phyloP scores from a whole-genome alignment of 1,140 invertebrate species.

The Hyphantria cunea region DNA sequence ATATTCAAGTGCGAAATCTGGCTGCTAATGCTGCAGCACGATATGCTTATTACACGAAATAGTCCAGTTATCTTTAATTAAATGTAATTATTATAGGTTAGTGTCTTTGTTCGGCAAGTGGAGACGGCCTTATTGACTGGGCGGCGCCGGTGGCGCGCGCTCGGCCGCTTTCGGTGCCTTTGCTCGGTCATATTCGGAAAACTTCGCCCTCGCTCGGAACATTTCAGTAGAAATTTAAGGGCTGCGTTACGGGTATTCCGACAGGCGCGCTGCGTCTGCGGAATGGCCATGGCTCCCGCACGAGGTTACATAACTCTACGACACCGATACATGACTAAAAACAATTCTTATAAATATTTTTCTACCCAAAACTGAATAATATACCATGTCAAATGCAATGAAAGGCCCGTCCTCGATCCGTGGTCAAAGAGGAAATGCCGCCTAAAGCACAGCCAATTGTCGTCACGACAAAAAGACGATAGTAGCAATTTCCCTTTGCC shows the following conservation, averaged over 20 bases:
- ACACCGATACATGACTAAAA: slow-evolving; percentile 32
- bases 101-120: slow-evolving; percentile 77
- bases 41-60: slow-evolving; percentile 67
- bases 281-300: slow-evolving; percentile 41
- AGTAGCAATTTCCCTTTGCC: slow-evolving; percentile 61
- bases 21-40: slow-evolving; percentile 44
- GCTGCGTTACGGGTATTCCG: slow-evolving; percentile 62
- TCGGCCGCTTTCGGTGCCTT: slow-evolving; percentile 57
- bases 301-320: slow-evolving; percentile 44
- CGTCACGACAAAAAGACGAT: slow-evolving; percentile 53
- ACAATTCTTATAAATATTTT: slow-evolving; percentile 17
- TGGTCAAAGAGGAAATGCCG: slow-evolving; percentile 42
- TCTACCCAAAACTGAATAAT: slow-evolving; percentile 24
- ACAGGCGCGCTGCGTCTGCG: slow-evolving; percentile 37
- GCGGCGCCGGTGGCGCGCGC: slow-evolving; percentile 69
- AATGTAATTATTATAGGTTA: slow-evolving; percentile 81
- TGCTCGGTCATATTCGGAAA: slow-evolving; percentile 39
- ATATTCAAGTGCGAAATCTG: slow-evolving; percentile 37
- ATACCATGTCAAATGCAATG: slow-evolving; percentile 19
- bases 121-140: slow-evolving; percentile 82
- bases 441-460: slow-evolving; percentile 52
- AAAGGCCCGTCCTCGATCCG: slow-evolving; percentile 10
- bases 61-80: slow-evolving; percentile 76
- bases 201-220: slow-evolving; percentile 54
- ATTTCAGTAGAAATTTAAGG: slow-evolving; percentile 73